Percentiles rank a stretch among this genome's conserved stretches.
Evolutionary conservation across 2,797 vertebrate genomes (phyloP).

Genomic region (Carcharodon carcharias): DNA sequence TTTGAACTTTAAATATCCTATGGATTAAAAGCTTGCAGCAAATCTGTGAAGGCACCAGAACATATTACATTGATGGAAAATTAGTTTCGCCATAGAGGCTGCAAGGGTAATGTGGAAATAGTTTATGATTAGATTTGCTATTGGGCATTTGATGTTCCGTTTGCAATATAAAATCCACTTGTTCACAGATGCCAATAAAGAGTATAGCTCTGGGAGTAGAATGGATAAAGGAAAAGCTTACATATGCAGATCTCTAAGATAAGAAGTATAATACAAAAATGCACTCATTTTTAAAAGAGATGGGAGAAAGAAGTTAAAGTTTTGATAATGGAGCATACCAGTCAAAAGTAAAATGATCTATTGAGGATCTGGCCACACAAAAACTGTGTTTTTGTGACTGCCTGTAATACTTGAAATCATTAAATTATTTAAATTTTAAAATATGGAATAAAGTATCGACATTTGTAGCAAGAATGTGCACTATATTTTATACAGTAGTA

Average conservation of each 20-base stretch:
- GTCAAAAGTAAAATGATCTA: neutral
- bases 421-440: neutral
- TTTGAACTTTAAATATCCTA: neutral
- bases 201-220: neutral
- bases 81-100: neutral
- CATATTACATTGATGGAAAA: constrained; percentile 11
- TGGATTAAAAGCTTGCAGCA: neutral
- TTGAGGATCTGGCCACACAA: neutral
- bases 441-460: neutral
- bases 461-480: neutral
- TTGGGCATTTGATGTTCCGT: neutral
- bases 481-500: neutral
- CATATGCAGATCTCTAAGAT: neutral
- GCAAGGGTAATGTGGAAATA: neutral
- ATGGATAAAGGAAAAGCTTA: neutral
- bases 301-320: neutral
- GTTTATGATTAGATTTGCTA: neutral
- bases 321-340: neutral
- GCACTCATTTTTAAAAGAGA: neutral
- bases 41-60: neutral
- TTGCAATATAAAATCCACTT: constrained; percentile 26
- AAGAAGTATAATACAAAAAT: neutral
- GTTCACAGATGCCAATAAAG: neutral
- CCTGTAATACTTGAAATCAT: neutral
- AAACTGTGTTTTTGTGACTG: neutral